These are phyloP conservation scores for Sander lucioperca DNA, from an alignment of 2,113 vertebrate genomes.

Conservation along the genomic window DNA sequence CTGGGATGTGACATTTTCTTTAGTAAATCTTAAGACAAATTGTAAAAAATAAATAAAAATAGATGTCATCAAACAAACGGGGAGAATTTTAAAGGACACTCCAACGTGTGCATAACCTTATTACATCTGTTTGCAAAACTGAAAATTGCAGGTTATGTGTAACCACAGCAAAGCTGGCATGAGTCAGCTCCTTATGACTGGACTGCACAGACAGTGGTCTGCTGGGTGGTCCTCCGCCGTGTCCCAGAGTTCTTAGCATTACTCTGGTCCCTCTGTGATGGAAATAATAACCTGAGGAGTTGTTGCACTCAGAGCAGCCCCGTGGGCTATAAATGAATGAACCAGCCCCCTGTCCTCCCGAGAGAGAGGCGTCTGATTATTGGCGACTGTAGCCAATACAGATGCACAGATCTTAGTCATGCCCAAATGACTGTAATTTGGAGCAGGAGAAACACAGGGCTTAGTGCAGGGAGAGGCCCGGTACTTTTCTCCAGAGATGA, in stretches of 20 bases:
- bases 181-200: conserved; percentile 62
- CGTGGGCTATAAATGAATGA: conserved; percentile 45
- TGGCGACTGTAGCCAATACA: conserved; percentile 45
- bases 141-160: conserved; percentile 68
- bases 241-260: conserved; percentile 31
- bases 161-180: conserved; percentile 45
- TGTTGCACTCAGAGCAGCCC: conserved; percentile 25
- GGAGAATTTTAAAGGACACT: conserved; percentile 4
- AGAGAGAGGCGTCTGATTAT: conserved; percentile 58
- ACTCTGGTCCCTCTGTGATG: conserved; percentile 48
- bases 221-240: conserved; percentile 73
- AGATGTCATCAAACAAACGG: background rate
- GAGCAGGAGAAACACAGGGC: conserved; percentile 63
- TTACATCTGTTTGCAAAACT: conserved; percentile 62
- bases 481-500: conserved; percentile 55
- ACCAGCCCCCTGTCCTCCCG: conserved; percentile 18
- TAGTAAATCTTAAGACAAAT: background rate
- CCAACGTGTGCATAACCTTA: conserved; percentile 23
- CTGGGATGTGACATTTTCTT: background rate
- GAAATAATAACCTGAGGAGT: conserved; percentile 40
- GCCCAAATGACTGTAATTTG: conserved; percentile 79
- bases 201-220: conserved; percentile 37
- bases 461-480: conserved; percentile 57
- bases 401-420: conserved; percentile 70
- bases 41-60: background rate